A percentile compares a stretch with the other conserved stretches of the same genome.
Conservation (phyloP, 2,797 vertebrate genomes). For the Ambastaia sidthimunki region DNA sequence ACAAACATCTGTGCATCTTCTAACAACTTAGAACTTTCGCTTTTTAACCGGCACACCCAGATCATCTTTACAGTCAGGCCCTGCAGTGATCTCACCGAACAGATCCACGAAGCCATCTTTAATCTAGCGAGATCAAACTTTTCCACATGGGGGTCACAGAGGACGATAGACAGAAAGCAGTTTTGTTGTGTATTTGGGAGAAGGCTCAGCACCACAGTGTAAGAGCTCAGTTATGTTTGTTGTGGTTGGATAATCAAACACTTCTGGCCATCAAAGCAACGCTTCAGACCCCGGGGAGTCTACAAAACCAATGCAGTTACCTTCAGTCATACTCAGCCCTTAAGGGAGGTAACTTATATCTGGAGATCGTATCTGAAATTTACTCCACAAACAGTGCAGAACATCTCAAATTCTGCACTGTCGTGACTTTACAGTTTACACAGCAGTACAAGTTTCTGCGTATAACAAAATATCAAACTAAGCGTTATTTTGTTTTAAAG, state of each 20-base stretch:
- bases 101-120: background rate
- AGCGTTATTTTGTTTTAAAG: no score
- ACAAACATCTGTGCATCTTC: no score
- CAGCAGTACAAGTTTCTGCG: background rate
- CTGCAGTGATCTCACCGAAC: background rate
- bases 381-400: conserved; percentile 13
- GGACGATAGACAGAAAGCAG: conserved; percentile 9
- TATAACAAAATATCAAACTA: no score
- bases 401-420: background rate
- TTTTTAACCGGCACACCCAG: no score
- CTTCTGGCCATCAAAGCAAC: conserved; percentile 47
- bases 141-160: background rate
- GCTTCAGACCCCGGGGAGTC: conserved; percentile 44
- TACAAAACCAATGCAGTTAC: conserved; percentile 45
- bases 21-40: no score
- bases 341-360: conserved; percentile 33
- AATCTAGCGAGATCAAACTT: background rate
- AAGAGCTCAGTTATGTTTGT: conserved; percentile 41
- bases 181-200: conserved; percentile 34
- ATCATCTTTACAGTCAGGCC: no score
- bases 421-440: background rate
- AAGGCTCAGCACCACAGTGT: conserved; percentile 25
- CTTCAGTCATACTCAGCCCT: conserved; percentile 36
- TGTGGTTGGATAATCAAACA: conserved; percentile 51
- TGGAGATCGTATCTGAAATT: conserved; percentile 19